A percentile compares a stretch with the other conserved stretches of the same genome.
These are phyloP conservation scores for Melipona quadrifasciata DNA, from an alignment of 1,140 invertebrate species.

Conservation along the genomic window DNA sequence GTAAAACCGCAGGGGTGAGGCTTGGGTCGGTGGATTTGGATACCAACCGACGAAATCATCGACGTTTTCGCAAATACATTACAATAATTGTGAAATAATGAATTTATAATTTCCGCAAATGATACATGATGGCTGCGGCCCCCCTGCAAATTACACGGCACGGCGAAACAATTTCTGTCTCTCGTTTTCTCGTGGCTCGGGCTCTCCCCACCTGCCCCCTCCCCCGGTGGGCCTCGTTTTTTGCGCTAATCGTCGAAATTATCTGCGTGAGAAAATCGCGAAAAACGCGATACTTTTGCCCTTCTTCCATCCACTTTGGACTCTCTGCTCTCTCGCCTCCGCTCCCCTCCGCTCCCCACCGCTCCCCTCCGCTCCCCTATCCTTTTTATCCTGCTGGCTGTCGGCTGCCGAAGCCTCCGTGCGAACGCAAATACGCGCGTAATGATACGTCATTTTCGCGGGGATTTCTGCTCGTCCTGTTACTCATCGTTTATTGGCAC, in stretches of 20 bases:
- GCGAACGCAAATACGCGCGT: conserved; percentile 56
- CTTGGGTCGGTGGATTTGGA: no score
- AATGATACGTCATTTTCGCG: conserved; percentile 68
- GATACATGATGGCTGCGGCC: conserved; percentile 76
- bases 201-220: conserved; percentile 34
- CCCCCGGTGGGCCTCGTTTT: conserved; percentile 58
- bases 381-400: neutral
- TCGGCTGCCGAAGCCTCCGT: conserved; percentile 36
- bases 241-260: conserved; percentile 72
- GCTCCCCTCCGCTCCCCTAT: conserved; percentile 4
- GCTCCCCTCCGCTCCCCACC: neutral
- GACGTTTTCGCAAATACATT: conserved; percentile 77
- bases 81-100: conserved; percentile 80
- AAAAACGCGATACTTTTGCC: conserved; percentile 63
- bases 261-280: conserved; percentile 76
- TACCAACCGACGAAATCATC: conserved; percentile 57
- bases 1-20: no score
- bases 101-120: conserved; percentile 80
- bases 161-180: conserved; percentile 75
- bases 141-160: conserved; percentile 75
- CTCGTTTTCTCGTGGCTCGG: conserved; percentile 61
- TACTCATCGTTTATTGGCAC: conserved; percentile 67
- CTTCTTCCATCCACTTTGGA: conserved; percentile 27
- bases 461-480: conserved; percentile 62
- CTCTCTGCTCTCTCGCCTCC: conserved; percentile 44